Evolutionary conservation across 2,113 vertebrate species (phyloP), one percentile per base, ranked within the genome.

Genomic region (Platysternon megacephalum): DNA sequence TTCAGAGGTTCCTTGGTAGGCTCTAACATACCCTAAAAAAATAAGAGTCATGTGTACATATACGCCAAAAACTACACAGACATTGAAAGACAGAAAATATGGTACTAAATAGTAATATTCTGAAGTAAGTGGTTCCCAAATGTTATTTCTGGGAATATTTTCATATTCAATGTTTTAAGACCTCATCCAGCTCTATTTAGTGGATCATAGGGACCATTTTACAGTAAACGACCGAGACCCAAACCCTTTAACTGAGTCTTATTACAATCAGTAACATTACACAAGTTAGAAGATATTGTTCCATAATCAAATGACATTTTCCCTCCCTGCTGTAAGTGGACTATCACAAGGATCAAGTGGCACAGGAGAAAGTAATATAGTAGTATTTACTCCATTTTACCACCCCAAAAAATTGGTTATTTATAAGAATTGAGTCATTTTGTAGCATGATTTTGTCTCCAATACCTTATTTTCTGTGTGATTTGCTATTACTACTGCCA

Each of bases 1-100:
- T 99, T 98, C 94, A 98, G 89, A 94, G 99, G 98, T 97, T 99
- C 99, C 99, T 99, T 99, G 97, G 99, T 99, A 93, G 99, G 99
- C 91, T 99, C 99, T 97, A 99, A 98, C 98, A 99, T 99, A 97
- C 99, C 99, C 99, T 99, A 97, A 95, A 95, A 49, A 94, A 97
- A 88, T 14, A 79, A 89, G 92, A 92, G 83, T 12, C 29, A 91
- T 79, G 78, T 2, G 12, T 14, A 52, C 8, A 84, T 12, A 26
- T 11, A 88, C 46, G 42, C 21, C 11, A 94, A 84, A 74, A 93
- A 87, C 14, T 91, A 83, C 26, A 84, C 14, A 91, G 2, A 4
- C 11, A 49, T 12, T 80, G 26, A 79, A 51, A 51, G 5, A 79
- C 82, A 78, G 32, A 79, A 87, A 65, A 86, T 29, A 44, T 74